Conservation (phyloP, 2,888 invertebrate genomes). For the Meta bourneti region DNA sequence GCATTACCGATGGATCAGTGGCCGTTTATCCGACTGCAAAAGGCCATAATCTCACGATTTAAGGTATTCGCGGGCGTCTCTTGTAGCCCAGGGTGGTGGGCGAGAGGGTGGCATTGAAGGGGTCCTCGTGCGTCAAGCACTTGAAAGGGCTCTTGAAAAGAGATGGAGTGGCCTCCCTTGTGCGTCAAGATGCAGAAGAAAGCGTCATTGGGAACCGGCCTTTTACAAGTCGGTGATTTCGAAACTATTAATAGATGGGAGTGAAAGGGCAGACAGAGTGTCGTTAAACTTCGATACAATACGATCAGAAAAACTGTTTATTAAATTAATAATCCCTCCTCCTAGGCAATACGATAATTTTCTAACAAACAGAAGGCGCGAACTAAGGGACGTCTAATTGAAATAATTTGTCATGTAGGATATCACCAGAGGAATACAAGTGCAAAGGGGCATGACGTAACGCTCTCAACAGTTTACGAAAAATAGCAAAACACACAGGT, state of each 20-base stretch:
- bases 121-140: slow-evolving; percentile 57
- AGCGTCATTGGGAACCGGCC: neutral
- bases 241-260: neutral
- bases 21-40: neutral
- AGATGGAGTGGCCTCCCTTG: slow-evolving; percentile 47
- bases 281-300: neutral
- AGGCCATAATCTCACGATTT: neutral
- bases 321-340: too few relatives aligned
- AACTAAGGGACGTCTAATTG: too few relatives aligned
- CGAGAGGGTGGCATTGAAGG: slow-evolving; percentile 10
- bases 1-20: neutral
- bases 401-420: too few relatives aligned
- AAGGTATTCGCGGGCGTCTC: neutral
- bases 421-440: too few relatives aligned
- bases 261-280: neutral
- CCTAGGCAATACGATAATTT: too few relatives aligned
- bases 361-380: too few relatives aligned
- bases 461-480: too few relatives aligned
- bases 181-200: slow-evolving; percentile 24
- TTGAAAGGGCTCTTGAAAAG: slow-evolving; percentile 44
- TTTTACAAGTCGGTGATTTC: too few relatives aligned
- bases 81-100: neutral
- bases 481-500: too few relatives aligned
- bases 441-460: too few relatives aligned
- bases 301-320: too few relatives aligned